Conservation (phyloP, 2,888 invertebrate species). For the Tiphia femorata region DNA sequence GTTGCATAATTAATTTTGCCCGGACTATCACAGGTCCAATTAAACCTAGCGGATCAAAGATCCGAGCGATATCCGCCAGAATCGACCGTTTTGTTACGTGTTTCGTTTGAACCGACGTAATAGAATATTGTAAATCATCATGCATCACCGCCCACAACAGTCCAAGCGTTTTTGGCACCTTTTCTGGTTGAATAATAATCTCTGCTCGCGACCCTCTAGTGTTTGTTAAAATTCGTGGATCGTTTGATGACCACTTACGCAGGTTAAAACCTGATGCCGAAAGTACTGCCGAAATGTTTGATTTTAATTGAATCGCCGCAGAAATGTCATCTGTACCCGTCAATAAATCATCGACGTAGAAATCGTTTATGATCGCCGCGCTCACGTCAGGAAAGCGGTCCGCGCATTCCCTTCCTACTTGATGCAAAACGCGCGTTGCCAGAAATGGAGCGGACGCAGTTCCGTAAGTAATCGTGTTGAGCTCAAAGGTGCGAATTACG, state of each 20-base stretch:
- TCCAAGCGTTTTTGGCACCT: neutral
- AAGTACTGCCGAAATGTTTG: neutral
- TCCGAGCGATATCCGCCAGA: slow-evolving; percentile 1
- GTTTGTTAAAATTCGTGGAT: neutral
- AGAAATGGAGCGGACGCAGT: slow-evolving; percentile 4
- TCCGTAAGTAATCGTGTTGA: slow-evolving; percentile 4
- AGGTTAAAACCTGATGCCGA: neutral
- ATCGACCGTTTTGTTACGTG: slow-evolving; percentile 4
- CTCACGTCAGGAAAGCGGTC: neutral
- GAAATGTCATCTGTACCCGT: neutral
- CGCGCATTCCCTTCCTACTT: neutral
- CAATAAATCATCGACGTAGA: slow-evolving; percentile 8
- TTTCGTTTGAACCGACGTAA: too few relatives aligned
- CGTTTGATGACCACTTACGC: neutral
- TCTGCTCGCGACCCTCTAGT: too few relatives aligned
- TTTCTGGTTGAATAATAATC: too few relatives aligned
- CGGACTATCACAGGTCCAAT: neutral
- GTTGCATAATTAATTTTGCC: slow-evolving; percentile 9
- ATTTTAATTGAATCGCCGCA: neutral
- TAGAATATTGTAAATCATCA: neutral
- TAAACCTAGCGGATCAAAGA: slow-evolving; percentile 15
- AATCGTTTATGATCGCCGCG: neutral
- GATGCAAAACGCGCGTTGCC: neutral
- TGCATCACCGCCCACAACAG: neutral
- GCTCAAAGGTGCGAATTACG: too few relatives aligned